Percentiles rank a stretch among this genome's conserved stretches.
These are phyloP conservation scores for Oscheius myriophilus DNA, from an alignment of 2,888 invertebrate species.

Conservation along the genomic window DNA sequence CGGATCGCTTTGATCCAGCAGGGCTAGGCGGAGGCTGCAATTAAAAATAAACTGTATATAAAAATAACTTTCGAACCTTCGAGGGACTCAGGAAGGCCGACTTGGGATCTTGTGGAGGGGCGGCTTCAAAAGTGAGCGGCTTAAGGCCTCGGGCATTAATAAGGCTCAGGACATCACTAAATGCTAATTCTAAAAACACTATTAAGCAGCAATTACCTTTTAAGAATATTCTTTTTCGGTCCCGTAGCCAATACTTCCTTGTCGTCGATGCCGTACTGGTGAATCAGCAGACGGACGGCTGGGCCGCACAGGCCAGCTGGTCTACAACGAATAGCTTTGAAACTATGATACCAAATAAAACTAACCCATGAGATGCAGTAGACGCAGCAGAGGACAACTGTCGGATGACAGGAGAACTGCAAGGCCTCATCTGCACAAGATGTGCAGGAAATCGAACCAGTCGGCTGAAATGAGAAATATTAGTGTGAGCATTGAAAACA, in stretches of 20 bases:
- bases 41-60: background rate
- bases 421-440: too few relatives aligned
- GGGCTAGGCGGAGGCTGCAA: conserved; percentile 5
- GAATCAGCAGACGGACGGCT: conserved; percentile 77
- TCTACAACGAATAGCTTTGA: background rate
- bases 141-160: conserved; percentile 52
- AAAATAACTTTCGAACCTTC: conserved; percentile 18
- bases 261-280: conserved; percentile 76
- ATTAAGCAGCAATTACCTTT: conserved; percentile 75
- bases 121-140: conserved; percentile 35
- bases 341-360: background rate
- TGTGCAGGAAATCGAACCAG: too few relatives aligned
- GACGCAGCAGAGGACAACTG: conserved; percentile 7
- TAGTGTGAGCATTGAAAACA: too few relatives aligned
- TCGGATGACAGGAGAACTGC: background rate
- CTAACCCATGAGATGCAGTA: conserved; percentile 18
- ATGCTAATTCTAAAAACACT: conserved; percentile 26
- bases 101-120: conserved; percentile 29
- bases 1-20: conserved; percentile 20
- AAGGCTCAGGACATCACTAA: conserved; percentile 59
- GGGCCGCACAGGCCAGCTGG: conserved; percentile 82
- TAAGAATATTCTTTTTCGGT: conserved; percentile 77
- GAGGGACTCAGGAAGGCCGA: background rate
- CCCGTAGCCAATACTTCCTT: conserved; percentile 75
- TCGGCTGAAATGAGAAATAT: too few relatives aligned